Evolutionary conservation across 2,888 invertebrate genomes (phyloP).

Genomic region (Catonia carolina): DNA sequence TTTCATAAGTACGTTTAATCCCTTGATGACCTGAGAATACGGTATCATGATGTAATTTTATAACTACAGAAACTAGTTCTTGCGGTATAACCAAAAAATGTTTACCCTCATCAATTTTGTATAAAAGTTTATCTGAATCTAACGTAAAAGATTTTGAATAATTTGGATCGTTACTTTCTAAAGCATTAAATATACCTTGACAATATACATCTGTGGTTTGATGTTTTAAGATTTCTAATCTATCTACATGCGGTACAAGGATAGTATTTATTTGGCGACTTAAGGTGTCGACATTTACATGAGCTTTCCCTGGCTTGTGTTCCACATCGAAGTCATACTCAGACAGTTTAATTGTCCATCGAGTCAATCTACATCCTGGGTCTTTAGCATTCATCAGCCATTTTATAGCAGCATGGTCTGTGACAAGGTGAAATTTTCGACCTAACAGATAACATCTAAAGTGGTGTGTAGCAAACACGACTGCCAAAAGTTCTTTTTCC

Average conservation of each 20-base stretch:
- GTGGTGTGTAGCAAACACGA: conserved; percentile 36
- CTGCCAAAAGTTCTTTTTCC: conserved; percentile 37
- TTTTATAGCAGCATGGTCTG: background rate
- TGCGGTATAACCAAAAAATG: background rate
- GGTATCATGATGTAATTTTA: background rate
- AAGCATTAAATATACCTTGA: background rate
- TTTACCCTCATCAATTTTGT: background rate
- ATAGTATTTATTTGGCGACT: too few relatives aligned
- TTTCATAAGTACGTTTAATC: background rate
- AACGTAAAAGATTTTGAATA: background rate
- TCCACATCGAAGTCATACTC: background rate
- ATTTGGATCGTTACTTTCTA: background rate
- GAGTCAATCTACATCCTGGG: background rate
- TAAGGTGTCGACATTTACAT: too few relatives aligned
- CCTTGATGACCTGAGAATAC: background rate
- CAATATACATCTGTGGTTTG: background rate
- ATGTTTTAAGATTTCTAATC: background rate
- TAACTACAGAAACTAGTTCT: background rate
- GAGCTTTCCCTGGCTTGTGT: too few relatives aligned
- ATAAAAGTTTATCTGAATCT: background rate
- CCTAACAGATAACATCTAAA: conserved; percentile 34
- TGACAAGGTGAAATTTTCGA: conserved; percentile 12
- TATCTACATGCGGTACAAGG: background rate
- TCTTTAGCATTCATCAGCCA: background rate
- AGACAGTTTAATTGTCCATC: background rate